Evolutionary conservation across 2,888 invertebrate species (phyloP), one percentile per base, ranked within the genome.

Genomic region (Trachelus tabidus): DNA sequence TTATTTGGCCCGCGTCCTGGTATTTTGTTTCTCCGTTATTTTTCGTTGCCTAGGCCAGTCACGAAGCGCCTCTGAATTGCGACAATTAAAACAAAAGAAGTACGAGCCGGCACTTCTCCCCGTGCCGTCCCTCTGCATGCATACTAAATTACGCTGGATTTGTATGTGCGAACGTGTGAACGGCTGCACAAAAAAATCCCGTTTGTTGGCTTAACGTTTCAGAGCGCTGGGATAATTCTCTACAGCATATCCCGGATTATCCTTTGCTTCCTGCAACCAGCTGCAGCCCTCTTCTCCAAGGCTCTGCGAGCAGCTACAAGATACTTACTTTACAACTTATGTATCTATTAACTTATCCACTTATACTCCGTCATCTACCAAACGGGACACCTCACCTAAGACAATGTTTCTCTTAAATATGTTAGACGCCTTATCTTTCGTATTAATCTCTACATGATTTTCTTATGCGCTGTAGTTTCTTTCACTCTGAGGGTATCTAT

Each of bases 51-150:
- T 80, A 85, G 79, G 82, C 86, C 73, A 80, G 84, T 86, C 86
- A 86, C 86, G 85, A 81, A 84, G 77, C 75, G 79, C 76, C 83
- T 76, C 83, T 86, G 86, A 86, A 86, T 86, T 81, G 83, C 79
- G 83, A 86, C 85, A 86, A 86, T 86, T 86, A 86, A 85, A 83
- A 82, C 82, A 79, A 85, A 86, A 84, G 82, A 77, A 77, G 78
- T 30, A 34, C 74, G n/a, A 34, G 35, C 74, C 74, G 35, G 30
- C 74, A 35, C 71, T 71, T 69, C 71, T 71, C 71, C 71, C 71
- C 31, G 31, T 33, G 12, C 9, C 71, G 15, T 15, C 71, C 71
- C 33, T 33, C 68, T 34, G 40, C 68, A 73, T 75, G 74, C 75
- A 68, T 76, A 35, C 76, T 81, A 80, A 83, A 80, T 81, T 82